phyloP scores from a whole-genome alignment of 2,888 invertebrate species.

The Calephelis perditalis region DNA sequence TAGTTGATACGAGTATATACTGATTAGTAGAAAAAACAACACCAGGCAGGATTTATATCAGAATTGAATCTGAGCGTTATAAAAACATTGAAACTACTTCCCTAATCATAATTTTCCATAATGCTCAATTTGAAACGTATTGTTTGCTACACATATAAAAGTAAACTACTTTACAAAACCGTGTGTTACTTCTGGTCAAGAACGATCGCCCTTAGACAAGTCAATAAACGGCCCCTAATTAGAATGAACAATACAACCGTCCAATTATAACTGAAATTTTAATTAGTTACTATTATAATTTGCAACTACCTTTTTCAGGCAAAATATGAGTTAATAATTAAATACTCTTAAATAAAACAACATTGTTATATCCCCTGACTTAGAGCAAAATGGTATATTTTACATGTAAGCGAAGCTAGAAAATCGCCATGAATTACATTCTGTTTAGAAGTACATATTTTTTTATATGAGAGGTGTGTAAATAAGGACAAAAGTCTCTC shows the following conservation, averaged over 20 bases:
- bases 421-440: too few species aligned
- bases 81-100: slow-evolving; percentile 40
- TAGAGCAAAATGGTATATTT: too few species aligned
- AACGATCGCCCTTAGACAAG: slow-evolving; percentile 51
- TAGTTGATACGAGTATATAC: slow-evolving; percentile 31
- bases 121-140: slow-evolving; percentile 54
- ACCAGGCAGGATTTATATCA: neutral
- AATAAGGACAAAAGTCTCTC: too few species aligned
- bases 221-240: slow-evolving; percentile 64
- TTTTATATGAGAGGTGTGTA: too few species aligned
- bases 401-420: too few species aligned
- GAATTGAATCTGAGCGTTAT: too few species aligned
- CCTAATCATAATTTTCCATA: slow-evolving; percentile 40
- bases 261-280: slow-evolving; percentile 66
- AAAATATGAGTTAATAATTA: neutral
- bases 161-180: slow-evolving; percentile 12
- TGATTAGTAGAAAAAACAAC: neutral
- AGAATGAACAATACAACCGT: slow-evolving; percentile 51
- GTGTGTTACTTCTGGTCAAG: slow-evolving; percentile 53
- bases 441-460: too few species aligned
- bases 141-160: slow-evolving; percentile 31
- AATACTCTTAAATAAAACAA: neutral
- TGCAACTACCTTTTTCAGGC: slow-evolving; percentile 37
- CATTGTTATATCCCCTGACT: too few species aligned
- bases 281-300: slow-evolving; percentile 60